Evolutionary conservation across 1,140 invertebrate species (phyloP).

Genomic region (Choristoneura fumiferana): DNA sequence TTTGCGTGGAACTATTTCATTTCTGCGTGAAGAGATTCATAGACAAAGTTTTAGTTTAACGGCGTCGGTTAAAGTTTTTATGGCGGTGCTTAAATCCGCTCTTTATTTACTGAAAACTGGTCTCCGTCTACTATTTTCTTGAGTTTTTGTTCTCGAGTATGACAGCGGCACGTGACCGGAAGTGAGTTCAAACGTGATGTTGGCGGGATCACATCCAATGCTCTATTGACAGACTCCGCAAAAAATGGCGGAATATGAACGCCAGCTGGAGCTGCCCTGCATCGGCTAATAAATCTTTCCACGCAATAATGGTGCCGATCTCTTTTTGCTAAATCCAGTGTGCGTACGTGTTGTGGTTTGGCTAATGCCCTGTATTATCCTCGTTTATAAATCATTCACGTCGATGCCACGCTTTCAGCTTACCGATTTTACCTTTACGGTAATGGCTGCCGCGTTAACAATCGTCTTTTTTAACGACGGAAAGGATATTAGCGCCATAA

Average conservation of each 20-base stretch:
- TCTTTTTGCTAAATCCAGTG: constrained; percentile 63
- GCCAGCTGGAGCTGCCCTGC: constrained; percentile 34
- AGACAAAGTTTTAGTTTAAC: constrained; percentile 14
- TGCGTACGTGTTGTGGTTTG: constrained; percentile 53
- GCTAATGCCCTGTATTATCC: constrained; percentile 57
- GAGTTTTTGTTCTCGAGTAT: constrained; percentile 11
- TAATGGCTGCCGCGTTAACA: constrained; percentile 18
- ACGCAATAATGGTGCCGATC: constrained; percentile 50
- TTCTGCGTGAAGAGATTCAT: constrained; percentile 17
- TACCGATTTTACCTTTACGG: constrained; percentile 33
- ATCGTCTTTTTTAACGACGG: constrained; percentile 18
- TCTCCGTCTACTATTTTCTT: constrained; percentile 1
- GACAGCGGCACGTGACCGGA: constrained; percentile 30
- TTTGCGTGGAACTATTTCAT: constrained; percentile 15
- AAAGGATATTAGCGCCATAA: constrained; percentile 21
- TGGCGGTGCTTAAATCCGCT: constrained; percentile 13
- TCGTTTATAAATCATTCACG: constrained; percentile 63
- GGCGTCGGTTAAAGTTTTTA: constrained; percentile 17
- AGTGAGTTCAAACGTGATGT: constrained; percentile 25
- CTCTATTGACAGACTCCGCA: constrained; percentile 34
- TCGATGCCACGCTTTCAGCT: constrained; percentile 50
- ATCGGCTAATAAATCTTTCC: constrained; percentile 54
- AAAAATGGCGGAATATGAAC: constrained; percentile 35
- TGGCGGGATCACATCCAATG: constrained; percentile 24
- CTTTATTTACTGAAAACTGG: constrained; percentile 15